These are phyloP conservation scores for Craterocephalus amniculus DNA, from an alignment of 2,797 vertebrate genomes.

Conservation along the genomic window DNA sequence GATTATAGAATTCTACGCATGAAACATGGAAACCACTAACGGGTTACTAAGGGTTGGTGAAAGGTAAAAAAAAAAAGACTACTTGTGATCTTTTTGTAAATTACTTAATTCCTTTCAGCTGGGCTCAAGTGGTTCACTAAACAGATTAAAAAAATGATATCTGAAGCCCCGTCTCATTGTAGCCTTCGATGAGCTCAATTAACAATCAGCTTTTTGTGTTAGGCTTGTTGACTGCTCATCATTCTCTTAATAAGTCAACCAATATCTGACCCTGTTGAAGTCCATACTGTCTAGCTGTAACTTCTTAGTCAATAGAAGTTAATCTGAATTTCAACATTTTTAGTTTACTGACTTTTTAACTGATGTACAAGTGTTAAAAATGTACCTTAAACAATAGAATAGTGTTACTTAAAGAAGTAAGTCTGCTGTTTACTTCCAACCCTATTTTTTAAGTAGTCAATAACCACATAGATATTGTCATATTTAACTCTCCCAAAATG, in stretches of 20 bases:
- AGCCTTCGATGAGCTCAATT: slow-evolving; percentile 13
- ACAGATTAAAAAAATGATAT: background rate
- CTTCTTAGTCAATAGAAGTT: slow-evolving; percentile 19
- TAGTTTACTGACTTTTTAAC: slow-evolving; percentile 16
- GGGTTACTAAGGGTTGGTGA: slow-evolving; percentile 23
- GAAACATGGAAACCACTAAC: slow-evolving; percentile 19
- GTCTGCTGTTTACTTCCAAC: too few species aligned
- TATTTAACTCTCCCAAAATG: background rate
- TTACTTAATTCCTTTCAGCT: slow-evolving; percentile 21
- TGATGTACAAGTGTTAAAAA: background rate
- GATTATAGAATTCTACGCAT: background rate
- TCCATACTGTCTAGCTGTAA: slow-evolving; percentile 19
- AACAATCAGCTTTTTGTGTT: slow-evolving; percentile 12
- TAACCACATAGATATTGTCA: background rate
- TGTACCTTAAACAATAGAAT: background rate
- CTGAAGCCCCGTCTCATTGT: slow-evolving; percentile 15
- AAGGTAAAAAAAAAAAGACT: slow-evolving; percentile 12
- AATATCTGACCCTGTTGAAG: slow-evolving; percentile 24
- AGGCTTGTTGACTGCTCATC: slow-evolving; percentile 14
- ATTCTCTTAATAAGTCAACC: slow-evolving; percentile 18
- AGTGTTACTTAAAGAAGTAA: background rate
- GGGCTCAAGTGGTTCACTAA: background rate
- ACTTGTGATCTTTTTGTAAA: slow-evolving; percentile 12
- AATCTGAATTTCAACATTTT: slow-evolving; percentile 19
- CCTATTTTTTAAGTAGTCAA: background rate